phyloP scores from a whole-genome alignment of 2,888 invertebrate genomes.

The Amblyteles armatorius region DNA sequence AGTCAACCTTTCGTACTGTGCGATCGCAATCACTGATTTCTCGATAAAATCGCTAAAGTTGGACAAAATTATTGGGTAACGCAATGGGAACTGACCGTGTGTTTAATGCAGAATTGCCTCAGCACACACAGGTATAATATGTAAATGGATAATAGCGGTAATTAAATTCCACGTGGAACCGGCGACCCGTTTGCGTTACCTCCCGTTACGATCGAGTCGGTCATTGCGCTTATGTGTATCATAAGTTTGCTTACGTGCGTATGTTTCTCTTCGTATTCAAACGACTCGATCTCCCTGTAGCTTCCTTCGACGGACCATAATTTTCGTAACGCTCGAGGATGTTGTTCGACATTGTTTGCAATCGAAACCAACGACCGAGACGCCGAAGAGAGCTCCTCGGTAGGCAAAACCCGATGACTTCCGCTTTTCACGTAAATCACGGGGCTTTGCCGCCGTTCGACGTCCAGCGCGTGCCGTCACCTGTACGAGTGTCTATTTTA shows the following conservation, averaged over 20 bases:
- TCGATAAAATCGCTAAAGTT: background rate
- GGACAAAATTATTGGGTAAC: constrained; percentile 17
- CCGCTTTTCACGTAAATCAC: constrained; percentile 78
- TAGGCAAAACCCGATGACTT: constrained; percentile 71
- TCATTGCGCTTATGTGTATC: constrained; percentile 5
- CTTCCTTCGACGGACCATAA: constrained; percentile 25
- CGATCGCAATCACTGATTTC: background rate
- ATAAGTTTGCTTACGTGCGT: constrained; percentile 2
- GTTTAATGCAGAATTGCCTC: constrained; percentile 14
- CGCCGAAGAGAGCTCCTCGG: constrained; percentile 40
- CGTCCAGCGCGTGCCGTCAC: constrained; percentile 33
- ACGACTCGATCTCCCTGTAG: constrained; percentile 2
- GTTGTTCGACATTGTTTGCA: constrained; percentile 65
- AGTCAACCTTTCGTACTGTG: background rate
- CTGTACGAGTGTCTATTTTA: background rate
- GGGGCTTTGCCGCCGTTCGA: constrained; percentile 49
- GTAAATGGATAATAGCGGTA: constrained; percentile 4
- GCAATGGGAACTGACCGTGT: background rate
- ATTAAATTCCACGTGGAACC: constrained; percentile 7
- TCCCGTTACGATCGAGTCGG: constrained; percentile 12
- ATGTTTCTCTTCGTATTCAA: background rate
- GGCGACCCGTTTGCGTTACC: background rate
- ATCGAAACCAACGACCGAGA: constrained; percentile 69
- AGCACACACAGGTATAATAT: constrained; percentile 6
- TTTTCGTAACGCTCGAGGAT: constrained; percentile 50